A percentile compares a stretch with the other conserved stretches of the same genome.
Evolutionary conservation across 2,888 invertebrate genomes (phyloP).

Genomic region (Meliscaeva auricollis): DNA sequence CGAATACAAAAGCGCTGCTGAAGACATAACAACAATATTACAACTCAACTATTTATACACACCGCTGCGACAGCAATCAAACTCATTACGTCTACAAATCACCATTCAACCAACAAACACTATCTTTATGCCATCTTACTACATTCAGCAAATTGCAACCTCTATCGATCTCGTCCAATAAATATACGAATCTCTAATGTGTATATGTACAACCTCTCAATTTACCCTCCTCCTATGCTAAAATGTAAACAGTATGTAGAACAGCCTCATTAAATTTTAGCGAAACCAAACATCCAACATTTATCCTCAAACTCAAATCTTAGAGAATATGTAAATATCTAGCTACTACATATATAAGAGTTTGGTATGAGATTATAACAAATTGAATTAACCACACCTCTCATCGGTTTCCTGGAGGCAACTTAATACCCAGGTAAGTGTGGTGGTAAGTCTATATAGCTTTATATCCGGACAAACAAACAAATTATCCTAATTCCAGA

Average conservation of each 20-base stretch:
- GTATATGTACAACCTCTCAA: constrained; percentile 55
- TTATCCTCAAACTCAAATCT: constrained; percentile 60
- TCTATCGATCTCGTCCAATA: constrained; percentile 13
- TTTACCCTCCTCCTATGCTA: constrained; percentile 23
- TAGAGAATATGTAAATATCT: constrained; percentile 60
- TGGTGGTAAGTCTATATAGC: background rate
- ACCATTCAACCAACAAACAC: constrained; percentile 23
- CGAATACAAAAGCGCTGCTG: background rate
- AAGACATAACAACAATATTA: constrained; percentile 1
- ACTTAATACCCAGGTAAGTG: constrained; percentile 19
- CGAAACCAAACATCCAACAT: constrained; percentile 47
- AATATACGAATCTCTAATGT: constrained; percentile 18
- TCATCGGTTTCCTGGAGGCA: constrained; percentile 58
- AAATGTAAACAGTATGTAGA: background rate
- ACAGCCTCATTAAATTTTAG: constrained; percentile 54
- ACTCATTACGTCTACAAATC: constrained; percentile 54
- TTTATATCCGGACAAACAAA: constrained; percentile 49
- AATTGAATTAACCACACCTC: constrained; percentile 73
- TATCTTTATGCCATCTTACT: constrained; percentile 43
- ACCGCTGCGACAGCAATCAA: constrained; percentile 37
- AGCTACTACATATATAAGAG: background rate
- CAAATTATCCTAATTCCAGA: constrained; percentile 71
- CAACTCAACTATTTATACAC: constrained; percentile 42
- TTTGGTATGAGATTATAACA: too few relatives aligned
- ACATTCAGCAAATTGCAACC: constrained; percentile 33